Base-by-base conservation (phyloP, 2,888 invertebrate genomes). In the Pardosa pseudoannulata region DNA sequence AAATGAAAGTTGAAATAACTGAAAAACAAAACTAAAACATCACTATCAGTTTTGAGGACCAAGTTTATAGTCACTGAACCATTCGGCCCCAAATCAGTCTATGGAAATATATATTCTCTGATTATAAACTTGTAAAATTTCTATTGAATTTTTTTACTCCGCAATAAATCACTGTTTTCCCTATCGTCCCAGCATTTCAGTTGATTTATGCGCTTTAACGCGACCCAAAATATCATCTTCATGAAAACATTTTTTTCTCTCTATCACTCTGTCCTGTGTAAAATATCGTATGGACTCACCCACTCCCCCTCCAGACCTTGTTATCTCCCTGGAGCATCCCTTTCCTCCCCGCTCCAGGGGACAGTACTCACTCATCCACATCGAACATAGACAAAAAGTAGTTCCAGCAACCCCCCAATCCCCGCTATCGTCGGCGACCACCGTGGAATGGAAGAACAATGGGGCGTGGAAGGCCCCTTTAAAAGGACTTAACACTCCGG, bases 291-390 rank as follows among this genome's bases (percentile, higher is more conserved):
- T 56, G 23, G 23, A 23, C 5, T 56, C 6, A n/a, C n/a, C n/a
- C n/a, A n/a, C 56, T 23, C 23, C 16, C 56, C 56, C 56, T 23
- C 3, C 11, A 56, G 56, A 2, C 5, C 56, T 56, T 56, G 56
- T 56, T 56, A 56, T 56, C 56, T 56, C 56, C 23, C 56, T 23
- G 1, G 56, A 56, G 56, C 56, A 56, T 56, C 56, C 56, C 56
- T 56, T 23, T 11, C 56, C 56, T 56, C 23, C 11, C 23, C 16
- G 56, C 23, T 56, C 1, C 1, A 56, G 56, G 56, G 56, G 56
- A 19, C 56, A 23, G 23, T 56, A 2, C 56, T 56, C 23, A 23
- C 1, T 23, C 56, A 56, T 16, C 56, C 56, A 23, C 7, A 56
- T 56, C 56, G 1, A 23, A 6, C 2, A 23, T 23, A 56, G 56